Base-by-base conservation (phyloP, 2,888 invertebrate genomes). In the Campopleginae sp. region DNA sequence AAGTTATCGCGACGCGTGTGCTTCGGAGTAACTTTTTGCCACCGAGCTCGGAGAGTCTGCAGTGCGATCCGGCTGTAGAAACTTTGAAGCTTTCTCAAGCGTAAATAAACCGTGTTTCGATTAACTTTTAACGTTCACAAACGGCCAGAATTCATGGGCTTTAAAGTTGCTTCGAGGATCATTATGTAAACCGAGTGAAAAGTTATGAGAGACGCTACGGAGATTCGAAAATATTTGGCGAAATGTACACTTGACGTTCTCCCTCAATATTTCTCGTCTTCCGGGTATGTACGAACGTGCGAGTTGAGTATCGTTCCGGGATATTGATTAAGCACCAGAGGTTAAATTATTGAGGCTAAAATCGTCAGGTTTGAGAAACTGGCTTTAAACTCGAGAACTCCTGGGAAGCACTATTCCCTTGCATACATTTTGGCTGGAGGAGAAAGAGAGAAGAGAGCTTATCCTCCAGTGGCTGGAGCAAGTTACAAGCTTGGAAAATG, bases 251-350 rank as follows among this genome's bases (percentile, higher is more conserved):
- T 33, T n/a, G 70, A 33, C 44, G 44, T n/a, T 12, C 12, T 27
- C 27, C 14, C 19, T 42, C 65, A 38, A 17, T 44, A 17, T 68
- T 46, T 46, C 68, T 23, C 68, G 10, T 46, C 14, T 58, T 54
- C 17, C 7, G 58, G 12, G 42, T 23, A 6, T 38, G 66, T 17
- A 19, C 2, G 2, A 6, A 2, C 19, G 46, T 10, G 17, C 17
- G 54, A 46, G 74, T 58, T 46, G 19, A 27, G 19, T 19, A 76
- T 23, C 27, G 68, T 78, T 78, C 51, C 19, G 38, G 58, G 63
- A 54, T 78, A 70, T 82, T 65, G 71, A 79, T 78, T 71, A 75
- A 42, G 54, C 63, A 70, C 61, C 68, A 63, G 68, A 65, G 85
- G 63, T 19, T 61, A 72, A 80, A 74, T 71, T 38, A 48, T 80